phyloP scores from a whole-genome alignment of 2,113 vertebrate species.

The Cercocebus atys region DNA sequence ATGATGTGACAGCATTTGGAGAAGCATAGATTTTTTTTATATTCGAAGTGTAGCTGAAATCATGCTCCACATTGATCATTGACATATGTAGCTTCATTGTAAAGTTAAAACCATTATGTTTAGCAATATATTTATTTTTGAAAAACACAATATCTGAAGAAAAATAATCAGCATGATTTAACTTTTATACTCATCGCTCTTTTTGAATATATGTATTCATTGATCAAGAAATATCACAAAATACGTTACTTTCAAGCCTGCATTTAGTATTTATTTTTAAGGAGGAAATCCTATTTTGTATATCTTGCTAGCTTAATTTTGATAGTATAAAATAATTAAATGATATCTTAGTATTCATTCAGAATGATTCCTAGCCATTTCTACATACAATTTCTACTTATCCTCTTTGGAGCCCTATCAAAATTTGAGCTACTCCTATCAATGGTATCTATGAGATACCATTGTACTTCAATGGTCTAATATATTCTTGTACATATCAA shows the following conservation, averaged over 20 bases:
- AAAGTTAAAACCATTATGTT: not conserved
- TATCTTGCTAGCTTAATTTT: slow-evolving; percentile 45
- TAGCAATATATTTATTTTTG: not conserved
- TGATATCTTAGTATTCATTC: slow-evolving; percentile 54
- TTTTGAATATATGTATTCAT: not conserved
- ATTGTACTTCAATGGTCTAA: slow-evolving; percentile 58
- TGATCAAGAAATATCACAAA: not conserved
- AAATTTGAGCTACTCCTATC: slow-evolving; percentile 66
- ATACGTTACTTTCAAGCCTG: not conserved
- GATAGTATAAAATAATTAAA: slow-evolving; percentile 53
- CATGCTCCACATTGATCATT: not conserved
- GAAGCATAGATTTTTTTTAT: not conserved
- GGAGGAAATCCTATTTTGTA: not conserved
- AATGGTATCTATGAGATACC: not conserved
- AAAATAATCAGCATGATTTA: not conserved
- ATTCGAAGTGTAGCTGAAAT: not conserved
- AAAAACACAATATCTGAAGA: not conserved
- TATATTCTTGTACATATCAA: slow-evolving; percentile 45
- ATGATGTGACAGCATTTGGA: not conserved
- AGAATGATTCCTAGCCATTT: slow-evolving; percentile 70
- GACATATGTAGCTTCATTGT: not conserved
- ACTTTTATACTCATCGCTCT: not conserved
- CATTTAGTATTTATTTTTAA: slow-evolving; percentile 34
- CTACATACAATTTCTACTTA: slow-evolving; percentile 51
- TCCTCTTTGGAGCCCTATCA: slow-evolving; percentile 57